Percentiles rank a stretch among this genome's conserved stretches.
phyloP scores from a whole-genome alignment of 1,140 invertebrate species.

The Nilaparvata lugens region DNA sequence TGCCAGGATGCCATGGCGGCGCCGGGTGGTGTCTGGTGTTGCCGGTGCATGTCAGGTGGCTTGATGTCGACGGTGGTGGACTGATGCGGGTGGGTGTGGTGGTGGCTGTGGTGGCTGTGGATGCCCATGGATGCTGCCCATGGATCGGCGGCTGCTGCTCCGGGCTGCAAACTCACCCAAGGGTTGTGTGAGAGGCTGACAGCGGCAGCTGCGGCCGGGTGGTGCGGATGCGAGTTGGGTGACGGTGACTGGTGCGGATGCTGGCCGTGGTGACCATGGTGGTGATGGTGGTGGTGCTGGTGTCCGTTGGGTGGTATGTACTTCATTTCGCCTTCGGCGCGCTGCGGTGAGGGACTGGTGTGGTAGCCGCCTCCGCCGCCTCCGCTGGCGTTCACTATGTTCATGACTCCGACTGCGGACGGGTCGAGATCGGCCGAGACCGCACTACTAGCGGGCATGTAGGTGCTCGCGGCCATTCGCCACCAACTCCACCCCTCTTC shows the following conservation, averaged over 20 bases:
- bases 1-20: slow-evolving; percentile 71
- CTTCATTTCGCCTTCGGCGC: slow-evolving; percentile 84
- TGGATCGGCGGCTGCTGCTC: slow-evolving; percentile 51
- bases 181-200: slow-evolving; percentile 46
- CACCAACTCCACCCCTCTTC: slow-evolving; percentile 40
- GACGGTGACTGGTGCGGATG: slow-evolving; percentile 50
- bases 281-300: slow-evolving; percentile 62
- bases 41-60: slow-evolving; percentile 39
- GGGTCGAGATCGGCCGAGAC: slow-evolving; percentile 61
- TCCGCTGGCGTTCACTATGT: slow-evolving; percentile 40
- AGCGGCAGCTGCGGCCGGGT: slow-evolving; percentile 30
- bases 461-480: slow-evolving; percentile 79
- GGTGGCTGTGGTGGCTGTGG: slow-evolving; percentile 56
- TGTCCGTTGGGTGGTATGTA: slow-evolving; percentile 77
- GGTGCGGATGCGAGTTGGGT: neutral
- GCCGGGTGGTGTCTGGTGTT: slow-evolving; percentile 42
- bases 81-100: slow-evolving; percentile 45
- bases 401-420: slow-evolving; percentile 57
- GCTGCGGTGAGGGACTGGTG: slow-evolving; percentile 63
- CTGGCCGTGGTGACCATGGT: slow-evolving; percentile 53
- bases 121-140: slow-evolving; percentile 63
- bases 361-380: slow-evolving; percentile 48
- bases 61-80: slow-evolving; percentile 38
- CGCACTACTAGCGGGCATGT: slow-evolving; percentile 68
- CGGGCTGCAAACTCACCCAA: slow-evolving; percentile 71